Percentiles rank a stretch among this genome's conserved stretches.
phyloP scores from a whole-genome alignment of 2,797 vertebrate species.

The Loriculus beryllinus region DNA sequence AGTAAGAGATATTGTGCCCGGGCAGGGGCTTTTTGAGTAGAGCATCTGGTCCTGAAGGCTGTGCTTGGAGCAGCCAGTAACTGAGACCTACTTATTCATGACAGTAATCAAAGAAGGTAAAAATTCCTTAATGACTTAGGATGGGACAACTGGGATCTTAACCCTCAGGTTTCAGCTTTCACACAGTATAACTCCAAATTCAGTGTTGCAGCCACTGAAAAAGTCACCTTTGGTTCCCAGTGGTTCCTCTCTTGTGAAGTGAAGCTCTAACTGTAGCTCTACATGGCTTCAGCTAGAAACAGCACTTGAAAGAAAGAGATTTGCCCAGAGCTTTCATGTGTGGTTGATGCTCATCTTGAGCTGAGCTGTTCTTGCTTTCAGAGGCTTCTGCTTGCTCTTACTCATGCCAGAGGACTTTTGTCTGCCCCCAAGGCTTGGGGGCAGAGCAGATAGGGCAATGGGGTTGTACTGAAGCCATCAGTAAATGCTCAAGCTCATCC shows the following conservation, averaged over 20 bases:
- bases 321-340: not conserved
- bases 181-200: not conserved
- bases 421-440: not conserved
- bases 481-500: not conserved
- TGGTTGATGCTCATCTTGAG: not conserved
- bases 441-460: not conserved
- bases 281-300: fast-evolving
- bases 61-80: not conserved
- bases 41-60: not conserved
- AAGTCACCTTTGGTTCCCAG: not conserved
- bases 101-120: not conserved
- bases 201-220: not conserved
- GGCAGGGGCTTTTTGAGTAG: not conserved
- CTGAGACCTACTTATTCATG: not conserved
- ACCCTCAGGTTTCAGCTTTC: not conserved
- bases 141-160: not conserved
- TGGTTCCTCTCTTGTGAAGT: not conserved
- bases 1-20: not conserved
- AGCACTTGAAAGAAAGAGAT: not conserved
- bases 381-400: not conserved
- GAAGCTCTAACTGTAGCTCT: not conserved
- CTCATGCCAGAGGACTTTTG: not conserved
- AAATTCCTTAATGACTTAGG: not conserved
- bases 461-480: not conserved
- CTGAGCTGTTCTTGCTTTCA: not conserved